Conservation (phyloP, 2,113 vertebrate genomes). For the Gavia stellata region DNA sequence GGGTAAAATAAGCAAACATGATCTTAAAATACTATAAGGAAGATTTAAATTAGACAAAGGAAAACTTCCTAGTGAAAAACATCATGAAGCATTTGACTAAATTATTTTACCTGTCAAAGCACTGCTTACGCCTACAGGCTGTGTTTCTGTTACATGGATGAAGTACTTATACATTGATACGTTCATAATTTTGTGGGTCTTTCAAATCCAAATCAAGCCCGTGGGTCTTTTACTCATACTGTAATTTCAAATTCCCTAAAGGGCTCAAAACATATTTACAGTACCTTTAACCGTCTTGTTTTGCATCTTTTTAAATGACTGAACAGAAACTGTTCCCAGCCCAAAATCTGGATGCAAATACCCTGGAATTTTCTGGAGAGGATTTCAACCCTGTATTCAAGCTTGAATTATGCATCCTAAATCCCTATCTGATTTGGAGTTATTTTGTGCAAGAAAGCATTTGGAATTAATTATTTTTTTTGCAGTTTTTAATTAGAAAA, state of each 20-base stretch:
- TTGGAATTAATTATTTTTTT: conserved; percentile 37
- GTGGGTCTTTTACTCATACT: background rate
- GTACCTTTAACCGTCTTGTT: background rate
- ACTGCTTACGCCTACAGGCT: background rate
- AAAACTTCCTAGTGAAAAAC: background rate
- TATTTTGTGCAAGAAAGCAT: conserved; percentile 46
- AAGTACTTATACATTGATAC: background rate
- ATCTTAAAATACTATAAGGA: background rate
- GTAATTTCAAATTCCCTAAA: background rate
- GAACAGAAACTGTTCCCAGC: background rate
- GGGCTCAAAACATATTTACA: background rate
- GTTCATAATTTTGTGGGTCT: background rate
- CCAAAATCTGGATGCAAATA: background rate
- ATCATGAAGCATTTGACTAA: background rate
- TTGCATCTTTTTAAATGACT: background rate
- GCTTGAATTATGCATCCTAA: conserved; percentile 2
- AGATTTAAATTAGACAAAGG: background rate
- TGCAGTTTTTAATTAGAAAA: conserved; percentile 48
- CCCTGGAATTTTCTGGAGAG: conserved; percentile 11
- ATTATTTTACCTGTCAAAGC: background rate
- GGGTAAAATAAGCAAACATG: background rate
- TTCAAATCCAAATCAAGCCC: background rate
- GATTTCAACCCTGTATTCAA: background rate
- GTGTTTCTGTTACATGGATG: background rate
- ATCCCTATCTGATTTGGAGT: conserved; percentile 50